Percentiles rank a stretch among this genome's conserved stretches.
Evolutionary conservation across 2,888 invertebrate species (phyloP).

Genomic region (Malthinus seriepunctatus): DNA sequence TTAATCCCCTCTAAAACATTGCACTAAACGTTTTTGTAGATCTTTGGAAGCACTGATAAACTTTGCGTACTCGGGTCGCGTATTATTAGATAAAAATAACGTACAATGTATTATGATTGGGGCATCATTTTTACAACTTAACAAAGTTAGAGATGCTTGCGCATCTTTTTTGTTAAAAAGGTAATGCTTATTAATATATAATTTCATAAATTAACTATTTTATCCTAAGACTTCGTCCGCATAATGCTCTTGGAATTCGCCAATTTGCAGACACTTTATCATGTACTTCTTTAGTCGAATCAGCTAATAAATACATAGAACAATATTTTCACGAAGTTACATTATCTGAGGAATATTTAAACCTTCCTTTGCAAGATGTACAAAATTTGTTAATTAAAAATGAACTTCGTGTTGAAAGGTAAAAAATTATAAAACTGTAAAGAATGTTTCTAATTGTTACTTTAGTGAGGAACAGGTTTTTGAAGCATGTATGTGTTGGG

Average conservation of each 20-base stretch:
- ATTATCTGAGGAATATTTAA: constrained; percentile 75
- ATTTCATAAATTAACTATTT: not conserved
- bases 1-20: not conserved
- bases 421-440: constrained; percentile 5
- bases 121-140: constrained; percentile 79
- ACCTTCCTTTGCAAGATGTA: constrained; percentile 64
- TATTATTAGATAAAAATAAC: constrained; percentile 76
- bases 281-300: constrained; percentile 69
- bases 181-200: constrained; percentile 45
- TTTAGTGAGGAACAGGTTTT: constrained; percentile 78
- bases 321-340: constrained; percentile 79
- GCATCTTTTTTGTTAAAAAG: constrained; percentile 77
- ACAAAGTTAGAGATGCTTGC: constrained; percentile 80
- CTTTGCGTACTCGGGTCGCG: constrained; percentile 81
- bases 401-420: constrained; percentile 71
- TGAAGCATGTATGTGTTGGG: constrained; percentile 83
- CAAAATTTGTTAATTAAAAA: constrained; percentile 72
- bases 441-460: not conserved
- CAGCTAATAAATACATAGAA: constrained; percentile 79
- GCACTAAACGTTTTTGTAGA: constrained; percentile 55
- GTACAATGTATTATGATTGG: constrained; percentile 85
- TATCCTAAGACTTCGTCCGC: constrained; percentile 68
- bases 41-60: constrained; percentile 81
- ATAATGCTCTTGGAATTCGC: constrained; percentile 79
- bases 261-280: constrained; percentile 80